Base-by-base conservation (phyloP, 64 coral and sea anemone species). In the Orbicella faveolata region DNA sequence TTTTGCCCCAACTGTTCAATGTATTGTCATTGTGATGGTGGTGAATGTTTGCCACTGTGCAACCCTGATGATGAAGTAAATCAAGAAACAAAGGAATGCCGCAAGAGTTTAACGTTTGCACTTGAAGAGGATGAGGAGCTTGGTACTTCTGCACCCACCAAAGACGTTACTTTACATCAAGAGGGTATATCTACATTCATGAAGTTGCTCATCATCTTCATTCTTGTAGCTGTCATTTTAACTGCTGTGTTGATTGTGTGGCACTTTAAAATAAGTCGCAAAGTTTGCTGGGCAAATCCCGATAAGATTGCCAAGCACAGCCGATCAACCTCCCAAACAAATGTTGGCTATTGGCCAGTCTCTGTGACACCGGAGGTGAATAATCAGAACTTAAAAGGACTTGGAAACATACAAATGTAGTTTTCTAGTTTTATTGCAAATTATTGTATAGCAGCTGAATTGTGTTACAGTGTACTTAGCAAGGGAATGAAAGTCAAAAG, bases 151-250 rank as follows among this genome's bases (percentile, higher is more conserved):
- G 15, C 37, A 15, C 63, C 65, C 36, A 48, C 64, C 9, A 52
- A 36, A 21, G 36, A 2, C 17, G 16, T 20, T 36, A 83, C 18
- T 69, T 52, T 85, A 26, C 82, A 53, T 72, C 36, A 85, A 59
- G 14, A 23, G 16, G 90, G 90, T 41, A 57, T 97, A 77, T 97
- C 95, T 3, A 94, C 83, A 12, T 94, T 94, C 75, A 77, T 94
- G 34, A 94, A 94, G 75, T 93, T 92, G 88, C 67, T 97, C 25
- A 97, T 97, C 34, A 97, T 97, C 61, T 93, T 97, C 77, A 97
- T 92, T 84, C 65, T 97, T 67, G 83, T 97, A 30, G 92, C 92
- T 23, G 75, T 94, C 66, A 75, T 97, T 68, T 87, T 97, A 77
- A 89, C 89, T 19, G 75, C 92, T 2, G 88, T 97, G 18, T 63